Base-by-base conservation (phyloP, 2,888 invertebrate species). In the Hyposoter didymator region DNA sequence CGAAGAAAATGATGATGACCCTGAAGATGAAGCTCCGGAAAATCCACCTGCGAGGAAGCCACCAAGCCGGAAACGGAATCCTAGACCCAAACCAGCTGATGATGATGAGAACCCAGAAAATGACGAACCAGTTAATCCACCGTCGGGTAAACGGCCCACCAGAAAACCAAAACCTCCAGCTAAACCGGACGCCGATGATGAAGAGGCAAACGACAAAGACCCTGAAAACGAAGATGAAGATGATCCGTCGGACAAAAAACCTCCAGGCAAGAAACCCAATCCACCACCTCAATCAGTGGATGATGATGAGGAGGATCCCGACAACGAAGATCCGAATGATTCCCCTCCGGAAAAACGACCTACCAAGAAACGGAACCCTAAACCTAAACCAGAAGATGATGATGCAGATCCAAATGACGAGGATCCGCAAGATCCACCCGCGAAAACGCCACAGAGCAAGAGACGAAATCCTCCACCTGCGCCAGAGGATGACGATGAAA, bases 71-170 rank as follows among this genome's bases (percentile, higher is more conserved):
- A 69, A 72, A 43, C 22, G 59, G 45, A 78, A 74, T 49, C 6
- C 72, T 59, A 43, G 59, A 3, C 8, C 70, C 10, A 32, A 62
- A 22, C 12, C 55, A n/a, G 45, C 78, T 43, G 78, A 78, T 7
- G 45, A 66, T 45, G 49, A 64, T 5, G 78, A 69, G 5, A 19
- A 67, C 28, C 8, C 49, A 7, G 45, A 67, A 5, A 22, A 64
- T n/a, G 78, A 67, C 7, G 32, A 79, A 10, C 79, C 79, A 1
- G 49, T 72, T 62, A 49, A 72, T 72, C 62, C 79, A 12, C 79
- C 79, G 10, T 5, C 32, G 6, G 49, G 39, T 39, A 10, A 22
- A 17, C 52, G 64, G 35, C 79, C 39, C 2, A 72, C 64, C 43
- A 79, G 43, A 28, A 72, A 49, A 72, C 75, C 43, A 17, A 85